These are phyloP conservation scores for Epistrophella euchroma DNA, from an alignment of 2,888 invertebrate species.

Conservation along the genomic window DNA sequence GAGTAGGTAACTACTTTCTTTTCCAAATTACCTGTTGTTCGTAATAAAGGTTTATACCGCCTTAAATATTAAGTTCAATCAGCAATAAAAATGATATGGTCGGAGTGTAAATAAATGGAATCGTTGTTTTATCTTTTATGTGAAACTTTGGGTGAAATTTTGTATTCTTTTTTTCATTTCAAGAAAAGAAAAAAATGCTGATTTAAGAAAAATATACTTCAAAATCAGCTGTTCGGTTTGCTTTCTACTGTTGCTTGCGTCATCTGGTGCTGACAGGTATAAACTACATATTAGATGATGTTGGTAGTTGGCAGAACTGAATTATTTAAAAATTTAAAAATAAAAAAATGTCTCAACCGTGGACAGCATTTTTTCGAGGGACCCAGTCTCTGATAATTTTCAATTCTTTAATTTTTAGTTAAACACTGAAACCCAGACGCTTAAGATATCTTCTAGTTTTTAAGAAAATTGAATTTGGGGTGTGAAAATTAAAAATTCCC, in stretches of 20 bases:
- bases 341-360: too few species aligned
- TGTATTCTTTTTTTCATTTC: background rate
- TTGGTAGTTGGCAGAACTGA: background rate
- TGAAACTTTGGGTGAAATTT: background rate
- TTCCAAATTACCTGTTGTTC: slow-evolving; percentile 23
- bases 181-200: background rate
- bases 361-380: too few species aligned
- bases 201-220: slow-evolving; percentile 15
- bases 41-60: slow-evolving; percentile 14
- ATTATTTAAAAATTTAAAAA: too few species aligned
- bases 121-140: background rate
- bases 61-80: background rate
- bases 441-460: too few species aligned
- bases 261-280: slow-evolving; percentile 14
- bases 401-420: too few species aligned
- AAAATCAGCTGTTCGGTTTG: slow-evolving; percentile 43
- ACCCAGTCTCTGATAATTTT: too few species aligned
- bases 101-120: background rate
- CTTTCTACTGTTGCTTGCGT: background rate
- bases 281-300: background rate
- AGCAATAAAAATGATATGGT: background rate
- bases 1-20: background rate
- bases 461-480: too few species aligned
- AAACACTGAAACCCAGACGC: too few species aligned
- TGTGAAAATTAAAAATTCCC: too few species aligned